These are phyloP conservation scores for Asarcornis scutulata DNA, from an alignment of 2,113 vertebrate species.

Conservation along the genomic window DNA sequence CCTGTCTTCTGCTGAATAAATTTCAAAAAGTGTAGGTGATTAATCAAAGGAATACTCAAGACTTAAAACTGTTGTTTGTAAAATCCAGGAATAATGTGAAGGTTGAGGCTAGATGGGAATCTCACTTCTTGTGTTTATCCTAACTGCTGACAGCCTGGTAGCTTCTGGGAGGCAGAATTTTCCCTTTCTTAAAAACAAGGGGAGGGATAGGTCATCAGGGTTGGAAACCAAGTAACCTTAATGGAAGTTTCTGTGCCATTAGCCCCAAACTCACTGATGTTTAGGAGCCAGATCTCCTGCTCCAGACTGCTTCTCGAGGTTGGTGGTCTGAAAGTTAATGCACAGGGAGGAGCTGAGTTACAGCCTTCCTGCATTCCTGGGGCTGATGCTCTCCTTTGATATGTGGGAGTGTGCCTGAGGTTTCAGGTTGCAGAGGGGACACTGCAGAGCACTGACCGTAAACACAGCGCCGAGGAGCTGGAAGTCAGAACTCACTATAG, in stretches of 20 bases:
- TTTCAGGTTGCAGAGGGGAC: constrained; percentile 1
- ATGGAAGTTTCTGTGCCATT: constrained; percentile 5
- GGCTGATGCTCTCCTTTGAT: background rate
- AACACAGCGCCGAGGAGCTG: background rate
- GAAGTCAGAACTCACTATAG: background rate
- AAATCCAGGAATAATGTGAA: background rate
- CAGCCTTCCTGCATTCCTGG: background rate
- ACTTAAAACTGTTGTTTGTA: background rate
- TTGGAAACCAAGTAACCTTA: constrained; percentile 2
- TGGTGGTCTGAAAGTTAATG: constrained; percentile 28
- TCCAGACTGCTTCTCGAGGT: constrained; percentile 5
- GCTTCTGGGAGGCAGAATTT: constrained; percentile 9
- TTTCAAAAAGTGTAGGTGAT: background rate
- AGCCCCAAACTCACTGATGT: background rate
- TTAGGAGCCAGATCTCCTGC: background rate
- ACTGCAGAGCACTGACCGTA: background rate
- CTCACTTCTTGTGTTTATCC: background rate
- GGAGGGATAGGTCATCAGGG: background rate
- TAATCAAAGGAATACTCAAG: background rate
- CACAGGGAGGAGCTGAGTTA: background rate
- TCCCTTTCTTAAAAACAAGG: background rate
- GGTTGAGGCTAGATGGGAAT: background rate
- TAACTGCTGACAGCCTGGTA: background rate
- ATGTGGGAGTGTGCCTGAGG: background rate
- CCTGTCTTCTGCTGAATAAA: background rate